Conservation (phyloP, 2,888 invertebrate species). For the Sthenelais limicola region DNA sequence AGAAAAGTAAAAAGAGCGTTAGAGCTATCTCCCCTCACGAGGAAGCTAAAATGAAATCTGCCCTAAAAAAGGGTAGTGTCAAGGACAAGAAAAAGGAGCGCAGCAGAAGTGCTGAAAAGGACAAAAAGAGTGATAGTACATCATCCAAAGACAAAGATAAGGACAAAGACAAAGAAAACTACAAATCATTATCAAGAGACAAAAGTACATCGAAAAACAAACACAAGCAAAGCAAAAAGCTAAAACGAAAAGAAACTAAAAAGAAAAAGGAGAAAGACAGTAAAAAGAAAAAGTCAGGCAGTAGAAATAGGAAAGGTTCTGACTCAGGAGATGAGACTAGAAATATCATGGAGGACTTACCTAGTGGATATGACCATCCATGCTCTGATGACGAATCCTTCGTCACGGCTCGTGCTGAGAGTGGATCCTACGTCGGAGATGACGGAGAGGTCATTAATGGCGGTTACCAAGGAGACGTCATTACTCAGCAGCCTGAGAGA, state of each 20-base stretch:
- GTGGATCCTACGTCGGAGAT: slow-evolving; percentile 29
- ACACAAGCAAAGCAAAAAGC: slow-evolving; percentile 25
- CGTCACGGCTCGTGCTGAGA: slow-evolving; percentile 47
- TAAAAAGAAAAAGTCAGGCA: slow-evolving; percentile 32
- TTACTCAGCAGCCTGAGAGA: slow-evolving; percentile 23
- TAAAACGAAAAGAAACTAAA: slow-evolving; percentile 27
- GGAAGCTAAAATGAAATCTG: slow-evolving; percentile 3
- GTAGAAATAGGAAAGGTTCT: not conserved
- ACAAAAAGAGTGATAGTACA: slow-evolving; percentile 12
- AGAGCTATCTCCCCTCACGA: slow-evolving; percentile 10
- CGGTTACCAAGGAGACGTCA: slow-evolving; percentile 36
- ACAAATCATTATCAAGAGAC: slow-evolving; percentile 1
- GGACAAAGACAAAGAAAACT: slow-evolving; percentile 3
- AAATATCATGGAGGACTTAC: slow-evolving; percentile 42
- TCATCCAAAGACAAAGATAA: slow-evolving; percentile 15
- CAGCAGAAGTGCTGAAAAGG: slow-evolving; percentile 27
- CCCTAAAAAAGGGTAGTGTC: slow-evolving; percentile 12
- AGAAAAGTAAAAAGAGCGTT: slow-evolving; percentile 1
- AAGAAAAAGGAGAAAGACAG: slow-evolving; percentile 26
- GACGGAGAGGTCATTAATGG: slow-evolving; percentile 29
- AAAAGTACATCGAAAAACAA: slow-evolving; percentile 17
- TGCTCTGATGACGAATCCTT: slow-evolving; percentile 48
- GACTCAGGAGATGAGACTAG: slow-evolving; percentile 25
- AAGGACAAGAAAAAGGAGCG: slow-evolving; percentile 27
- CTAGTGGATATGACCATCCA: slow-evolving; percentile 9